Percentiles rank a stretch among this genome's conserved stretches.
phyloP scores from a whole-genome alignment of 2,888 invertebrate genomes.

The Tipula lateralis region DNA sequence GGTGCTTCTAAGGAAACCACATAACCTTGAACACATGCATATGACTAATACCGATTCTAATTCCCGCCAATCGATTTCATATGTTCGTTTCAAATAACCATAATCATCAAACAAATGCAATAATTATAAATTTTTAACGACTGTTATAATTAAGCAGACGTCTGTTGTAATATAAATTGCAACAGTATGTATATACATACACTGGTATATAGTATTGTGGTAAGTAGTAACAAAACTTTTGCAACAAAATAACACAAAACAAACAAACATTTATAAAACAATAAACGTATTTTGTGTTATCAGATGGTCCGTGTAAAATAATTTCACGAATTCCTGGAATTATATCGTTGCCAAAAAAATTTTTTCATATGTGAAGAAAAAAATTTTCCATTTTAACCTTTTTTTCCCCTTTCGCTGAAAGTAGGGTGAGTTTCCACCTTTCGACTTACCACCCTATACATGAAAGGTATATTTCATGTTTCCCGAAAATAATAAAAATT shows the following conservation, averaged over 20 bases:
- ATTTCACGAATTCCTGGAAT: conserved; percentile 30
- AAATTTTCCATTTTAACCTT: neutral
- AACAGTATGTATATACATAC: neutral
- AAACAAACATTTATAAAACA: neutral
- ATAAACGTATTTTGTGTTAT: conserved; percentile 3
- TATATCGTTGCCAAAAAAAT: neutral
- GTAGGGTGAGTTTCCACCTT: neutral
- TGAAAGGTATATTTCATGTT: neutral
- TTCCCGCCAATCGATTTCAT: too few species aligned
- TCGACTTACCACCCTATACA: neutral
- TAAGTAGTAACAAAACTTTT: neutral
- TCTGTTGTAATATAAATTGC: neutral
- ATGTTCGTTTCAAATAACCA: neutral
- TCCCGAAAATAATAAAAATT: neutral
- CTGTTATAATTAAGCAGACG: conserved; percentile 11
- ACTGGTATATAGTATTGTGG: neutral
- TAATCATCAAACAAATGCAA: neutral
- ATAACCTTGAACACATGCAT: neutral
- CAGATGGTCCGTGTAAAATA: conserved; percentile 28
- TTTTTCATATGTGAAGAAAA: neutral
- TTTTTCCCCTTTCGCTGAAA: neutral
- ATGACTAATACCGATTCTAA: neutral
- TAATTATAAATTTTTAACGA: neutral
- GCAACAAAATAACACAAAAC: conserved; percentile 24
- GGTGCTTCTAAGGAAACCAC: too few species aligned